phyloP scores from a whole-genome alignment of 2,888 invertebrate species.

The Ypsolopha scabrella region DNA sequence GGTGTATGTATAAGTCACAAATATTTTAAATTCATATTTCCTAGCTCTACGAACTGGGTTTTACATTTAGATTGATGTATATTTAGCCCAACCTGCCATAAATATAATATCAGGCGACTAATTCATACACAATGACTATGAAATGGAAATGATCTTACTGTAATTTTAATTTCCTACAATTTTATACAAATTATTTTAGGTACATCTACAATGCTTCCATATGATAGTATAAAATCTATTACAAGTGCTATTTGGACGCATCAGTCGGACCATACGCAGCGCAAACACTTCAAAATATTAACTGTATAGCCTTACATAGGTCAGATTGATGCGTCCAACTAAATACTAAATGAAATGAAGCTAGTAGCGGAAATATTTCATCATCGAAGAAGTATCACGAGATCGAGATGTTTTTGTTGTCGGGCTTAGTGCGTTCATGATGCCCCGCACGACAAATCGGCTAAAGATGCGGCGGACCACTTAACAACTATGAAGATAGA shows the following conservation, averaged over 20 bases:
- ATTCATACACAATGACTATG: neutral
- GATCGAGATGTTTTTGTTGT: neutral
- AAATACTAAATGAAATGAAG: neutral
- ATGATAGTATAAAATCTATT: neutral
- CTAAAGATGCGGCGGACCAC: neutral
- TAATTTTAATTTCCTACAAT: constrained; percentile 1
- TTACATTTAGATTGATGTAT: too few species aligned
- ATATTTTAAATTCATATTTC: too few species aligned
- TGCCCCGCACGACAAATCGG: neutral
- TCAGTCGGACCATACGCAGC: too few species aligned
- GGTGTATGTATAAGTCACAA: too few species aligned
- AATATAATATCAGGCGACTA: too few species aligned
- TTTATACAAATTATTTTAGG: neutral
- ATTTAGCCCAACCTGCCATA: too few species aligned
- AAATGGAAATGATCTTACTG: constrained; percentile 1
- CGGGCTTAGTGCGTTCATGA: neutral
- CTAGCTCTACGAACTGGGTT: too few species aligned
- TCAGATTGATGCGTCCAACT: too few species aligned
- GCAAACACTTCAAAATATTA: too few species aligned
- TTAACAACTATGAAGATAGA: neutral
- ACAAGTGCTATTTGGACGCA: neutral
- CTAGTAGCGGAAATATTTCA: neutral
- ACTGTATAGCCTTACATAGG: too few species aligned
- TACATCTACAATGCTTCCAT: neutral
- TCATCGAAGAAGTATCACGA: neutral